A percentile compares a stretch with the other conserved stretches of the same genome.
These are phyloP conservation scores for Drosophila trapezifrons DNA, from an alignment of 1,140 invertebrate genomes.

Conservation along the genomic window DNA sequence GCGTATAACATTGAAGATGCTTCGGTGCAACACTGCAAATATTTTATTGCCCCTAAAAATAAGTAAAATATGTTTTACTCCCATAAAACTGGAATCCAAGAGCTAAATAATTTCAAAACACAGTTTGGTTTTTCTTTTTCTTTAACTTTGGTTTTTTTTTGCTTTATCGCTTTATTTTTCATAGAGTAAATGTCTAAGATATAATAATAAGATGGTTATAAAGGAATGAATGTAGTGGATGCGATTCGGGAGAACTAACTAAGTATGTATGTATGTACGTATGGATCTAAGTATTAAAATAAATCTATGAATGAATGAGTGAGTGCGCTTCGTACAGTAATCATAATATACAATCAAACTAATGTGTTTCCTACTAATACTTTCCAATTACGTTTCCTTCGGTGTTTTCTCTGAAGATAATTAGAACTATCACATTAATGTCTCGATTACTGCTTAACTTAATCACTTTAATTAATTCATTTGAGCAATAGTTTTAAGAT, in stretches of 20 bases:
- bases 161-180: constrained; percentile 33
- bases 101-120: not conserved
- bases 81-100: not conserved
- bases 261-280: constrained; percentile 5
- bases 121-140: not conserved
- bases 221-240: constrained; percentile 39
- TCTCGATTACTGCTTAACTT: constrained; percentile 18
- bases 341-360: constrained; percentile 33
- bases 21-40: not conserved
- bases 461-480: constrained; percentile 4
- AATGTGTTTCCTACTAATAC: constrained; percentile 37
- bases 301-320: constrained; percentile 19
- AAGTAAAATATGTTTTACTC: not conserved
- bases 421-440: constrained; percentile 26
- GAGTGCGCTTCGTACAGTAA: constrained; percentile 11
- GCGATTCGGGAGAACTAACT: constrained; percentile 10
- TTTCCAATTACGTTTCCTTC: constrained; percentile 32
- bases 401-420: constrained; percentile 3
- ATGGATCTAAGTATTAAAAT: constrained; percentile 8
- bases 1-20: not conserved
- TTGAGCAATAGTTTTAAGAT: constrained; percentile 40
- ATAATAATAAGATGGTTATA: constrained; percentile 21
- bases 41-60: not conserved
- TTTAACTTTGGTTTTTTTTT: constrained; percentile 35
- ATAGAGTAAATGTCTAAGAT: constrained; percentile 11